Conservation (phyloP, 2,797 vertebrate species). For the Poeciliopsis turneri region DNA sequence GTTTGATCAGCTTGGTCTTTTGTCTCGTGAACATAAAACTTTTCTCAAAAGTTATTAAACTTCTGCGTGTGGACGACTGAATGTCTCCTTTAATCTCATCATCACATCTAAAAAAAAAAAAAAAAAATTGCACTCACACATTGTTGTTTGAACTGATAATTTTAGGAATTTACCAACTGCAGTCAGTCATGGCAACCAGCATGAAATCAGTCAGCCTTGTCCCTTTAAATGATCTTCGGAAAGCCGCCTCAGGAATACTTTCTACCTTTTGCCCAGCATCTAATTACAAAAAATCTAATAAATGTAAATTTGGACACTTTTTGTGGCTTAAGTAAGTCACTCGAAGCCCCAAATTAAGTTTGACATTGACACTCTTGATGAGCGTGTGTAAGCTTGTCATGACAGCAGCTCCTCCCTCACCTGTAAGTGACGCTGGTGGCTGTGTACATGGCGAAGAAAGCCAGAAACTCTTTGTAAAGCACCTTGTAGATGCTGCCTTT, state of each 20-base stretch:
- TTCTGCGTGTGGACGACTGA: neutral
- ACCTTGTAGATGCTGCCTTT: slow-evolving; percentile 96
- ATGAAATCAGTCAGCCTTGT: neutral
- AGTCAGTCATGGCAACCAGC: neutral
- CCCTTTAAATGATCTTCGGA: neutral
- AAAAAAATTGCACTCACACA: neutral
- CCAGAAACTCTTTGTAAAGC: slow-evolving; percentile 91
- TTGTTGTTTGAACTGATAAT: neutral
- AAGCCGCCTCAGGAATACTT: neutral
- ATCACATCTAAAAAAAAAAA: neutral
- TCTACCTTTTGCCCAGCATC: neutral
- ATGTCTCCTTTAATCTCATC: neutral
- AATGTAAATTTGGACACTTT: neutral
- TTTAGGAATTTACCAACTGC: neutral
- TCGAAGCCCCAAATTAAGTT: neutral
- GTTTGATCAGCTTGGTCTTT: neutral
- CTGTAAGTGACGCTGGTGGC: slow-evolving; percentile 90
- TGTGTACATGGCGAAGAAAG: slow-evolving; percentile 88
- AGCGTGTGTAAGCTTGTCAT: neutral
- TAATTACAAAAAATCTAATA: neutral
- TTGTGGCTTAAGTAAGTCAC: neutral
- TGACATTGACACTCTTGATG: neutral
- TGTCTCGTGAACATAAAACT: neutral
- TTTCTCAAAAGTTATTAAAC: neutral
- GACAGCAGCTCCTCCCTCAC: slow-evolving; percentile 65